Evolutionary conservation across 1,140 invertebrate species (phyloP).

Genomic region (Elysia chlorotica): DNA sequence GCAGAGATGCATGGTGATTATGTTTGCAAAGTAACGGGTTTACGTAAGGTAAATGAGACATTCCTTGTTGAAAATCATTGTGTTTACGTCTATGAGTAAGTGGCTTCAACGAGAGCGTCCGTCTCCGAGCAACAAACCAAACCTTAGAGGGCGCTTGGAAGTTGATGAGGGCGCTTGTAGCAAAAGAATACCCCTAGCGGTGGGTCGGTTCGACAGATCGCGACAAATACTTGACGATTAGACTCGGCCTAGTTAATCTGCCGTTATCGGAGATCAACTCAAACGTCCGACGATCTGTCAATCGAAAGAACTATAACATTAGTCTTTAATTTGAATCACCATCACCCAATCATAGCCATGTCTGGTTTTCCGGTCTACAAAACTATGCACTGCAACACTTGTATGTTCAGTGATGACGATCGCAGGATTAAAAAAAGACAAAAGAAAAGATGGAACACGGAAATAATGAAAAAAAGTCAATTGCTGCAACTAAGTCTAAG

Average conservation of each 20-base stretch:
- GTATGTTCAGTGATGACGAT: no score
- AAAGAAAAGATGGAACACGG: no score
- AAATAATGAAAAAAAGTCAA: no score
- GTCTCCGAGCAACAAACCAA: constrained; percentile 13
- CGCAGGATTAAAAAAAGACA: no score
- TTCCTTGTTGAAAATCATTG: background rate
- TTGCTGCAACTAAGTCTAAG: no score
- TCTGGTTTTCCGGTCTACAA: background rate
- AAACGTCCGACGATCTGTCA: background rate
- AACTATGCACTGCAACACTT: no score
- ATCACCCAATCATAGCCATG: background rate
- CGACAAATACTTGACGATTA: background rate
- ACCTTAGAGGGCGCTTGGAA: constrained; percentile 17
- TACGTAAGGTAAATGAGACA: background rate
- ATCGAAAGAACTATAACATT: background rate
- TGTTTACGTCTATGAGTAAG: background rate
- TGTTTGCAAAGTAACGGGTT: no score
- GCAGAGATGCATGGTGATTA: background rate
- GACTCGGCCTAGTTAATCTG: background rate
- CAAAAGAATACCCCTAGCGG: constrained; percentile 20
- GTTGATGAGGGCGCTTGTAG: constrained; percentile 23
- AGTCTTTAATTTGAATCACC: background rate
- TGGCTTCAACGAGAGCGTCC: constrained; percentile 19
- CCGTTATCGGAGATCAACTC: background rate
- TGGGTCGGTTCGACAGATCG: background rate